These are phyloP conservation scores for Priocnemis perturbator DNA, from an alignment of 2,888 invertebrate species.

Conservation along the genomic window DNA sequence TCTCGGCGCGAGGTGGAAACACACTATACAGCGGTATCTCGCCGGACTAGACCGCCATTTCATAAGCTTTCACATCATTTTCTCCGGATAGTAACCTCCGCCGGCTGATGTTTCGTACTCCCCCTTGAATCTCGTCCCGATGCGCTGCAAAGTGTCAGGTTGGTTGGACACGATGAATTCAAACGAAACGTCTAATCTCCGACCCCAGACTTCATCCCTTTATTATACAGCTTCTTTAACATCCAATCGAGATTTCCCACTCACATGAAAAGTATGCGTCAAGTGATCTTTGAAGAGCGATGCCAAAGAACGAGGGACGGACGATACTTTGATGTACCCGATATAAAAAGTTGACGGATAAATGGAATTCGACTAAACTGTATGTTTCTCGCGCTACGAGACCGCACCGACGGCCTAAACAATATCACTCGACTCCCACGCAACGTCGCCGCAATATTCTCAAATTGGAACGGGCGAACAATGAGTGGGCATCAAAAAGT, in stretches of 20 bases:
- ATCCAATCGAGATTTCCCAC: too few relatives aligned
- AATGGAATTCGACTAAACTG: too few relatives aligned
- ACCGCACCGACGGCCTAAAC: too few relatives aligned
- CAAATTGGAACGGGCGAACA: not conserved
- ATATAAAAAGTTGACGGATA: too few relatives aligned
- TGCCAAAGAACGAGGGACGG: too few relatives aligned
- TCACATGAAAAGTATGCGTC: slow-evolving; percentile 5
- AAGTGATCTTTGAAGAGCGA: not conserved
- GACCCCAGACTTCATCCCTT: slow-evolving; percentile 12
- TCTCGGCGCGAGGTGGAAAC: slow-evolving; percentile 46
- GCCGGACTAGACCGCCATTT: slow-evolving; percentile 55
- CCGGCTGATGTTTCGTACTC: slow-evolving; percentile 41
- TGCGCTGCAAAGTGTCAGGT: slow-evolving; percentile 29
- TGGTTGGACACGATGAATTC: slow-evolving; percentile 26
- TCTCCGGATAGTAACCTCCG: slow-evolving; percentile 45
- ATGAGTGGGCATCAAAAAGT: slow-evolving; percentile 43
- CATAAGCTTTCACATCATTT: slow-evolving; percentile 59
- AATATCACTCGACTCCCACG: too few relatives aligned
- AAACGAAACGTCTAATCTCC: slow-evolving; percentile 10
- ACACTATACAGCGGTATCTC: slow-evolving; percentile 48
- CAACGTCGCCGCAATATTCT: not conserved
- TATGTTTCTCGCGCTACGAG: too few relatives aligned
- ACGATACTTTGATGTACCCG: too few relatives aligned
- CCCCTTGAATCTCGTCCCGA: slow-evolving; percentile 50
- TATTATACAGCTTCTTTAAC: slow-evolving; percentile 6